A percentile compares a stretch with the other conserved stretches of the same genome.
These are phyloP conservation scores for Tyrannus savana DNA, from an alignment of 2,113 vertebrate genomes.

Conservation along the genomic window DNA sequence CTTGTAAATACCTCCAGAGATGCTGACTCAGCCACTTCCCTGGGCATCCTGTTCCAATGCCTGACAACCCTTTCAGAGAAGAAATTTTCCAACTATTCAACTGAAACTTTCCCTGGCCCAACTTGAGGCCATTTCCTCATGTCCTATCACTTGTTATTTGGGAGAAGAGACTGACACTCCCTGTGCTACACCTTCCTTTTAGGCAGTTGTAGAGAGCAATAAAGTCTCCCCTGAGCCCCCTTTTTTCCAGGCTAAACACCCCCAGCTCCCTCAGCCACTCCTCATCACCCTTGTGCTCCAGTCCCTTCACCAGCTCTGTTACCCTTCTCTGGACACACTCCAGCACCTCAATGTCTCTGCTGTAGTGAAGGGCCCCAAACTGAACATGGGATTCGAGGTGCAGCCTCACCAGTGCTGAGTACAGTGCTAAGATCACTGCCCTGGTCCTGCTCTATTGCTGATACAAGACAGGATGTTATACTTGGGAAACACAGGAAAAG, in stretches of 20 bases:
- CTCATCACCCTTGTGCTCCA: not conserved
- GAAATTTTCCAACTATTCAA: not conserved
- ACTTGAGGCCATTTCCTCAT: not conserved
- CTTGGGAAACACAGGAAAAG: not conserved
- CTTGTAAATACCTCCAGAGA: not conserved
- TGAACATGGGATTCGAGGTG: not conserved
- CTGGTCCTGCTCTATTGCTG: not conserved
- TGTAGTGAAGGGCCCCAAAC: not conserved
- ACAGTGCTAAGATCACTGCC: not conserved
- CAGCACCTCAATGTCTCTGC: not conserved
- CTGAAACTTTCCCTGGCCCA: not conserved
- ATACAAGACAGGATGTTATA: not conserved
- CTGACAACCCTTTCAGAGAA: not conserved
- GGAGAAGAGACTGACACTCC: not conserved
- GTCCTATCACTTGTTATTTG: not conserved
- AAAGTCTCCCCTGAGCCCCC: not conserved
- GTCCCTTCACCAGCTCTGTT: not conserved
- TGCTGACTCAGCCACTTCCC: not conserved
- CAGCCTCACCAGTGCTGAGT: not conserved
- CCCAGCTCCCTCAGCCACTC: not conserved
- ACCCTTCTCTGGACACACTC: not conserved
- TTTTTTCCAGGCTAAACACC: not conserved
- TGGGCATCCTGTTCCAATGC: not conserved
- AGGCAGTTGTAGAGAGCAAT: not conserved
- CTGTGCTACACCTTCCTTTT: not conserved